Percentiles rank a stretch among this genome's conserved stretches.
phyloP scores from a whole-genome alignment of 2,888 invertebrate species.

The Congeria kusceri region DNA sequence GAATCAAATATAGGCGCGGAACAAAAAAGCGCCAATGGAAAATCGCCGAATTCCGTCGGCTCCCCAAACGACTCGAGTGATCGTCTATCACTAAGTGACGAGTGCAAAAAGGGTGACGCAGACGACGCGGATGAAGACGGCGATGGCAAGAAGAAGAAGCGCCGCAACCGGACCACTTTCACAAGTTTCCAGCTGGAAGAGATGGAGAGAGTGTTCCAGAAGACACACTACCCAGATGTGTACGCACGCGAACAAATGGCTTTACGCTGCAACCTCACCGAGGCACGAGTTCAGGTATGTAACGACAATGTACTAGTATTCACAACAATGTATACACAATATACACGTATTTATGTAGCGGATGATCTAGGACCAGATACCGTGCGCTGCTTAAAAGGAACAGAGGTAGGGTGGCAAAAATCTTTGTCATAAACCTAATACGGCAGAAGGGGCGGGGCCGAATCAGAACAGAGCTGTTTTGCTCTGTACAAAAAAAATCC shows the following conservation, averaged over 20 bases:
- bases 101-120: constrained; percentile 47
- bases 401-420: too few species aligned
- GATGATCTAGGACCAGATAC: too few species aligned
- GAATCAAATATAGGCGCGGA: constrained; percentile 21
- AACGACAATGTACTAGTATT: too few species aligned
- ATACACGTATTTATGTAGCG: too few species aligned
- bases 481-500: too few species aligned
- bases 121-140: constrained; percentile 45
- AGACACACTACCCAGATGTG: constrained; percentile 86
- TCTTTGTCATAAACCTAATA: too few species aligned
- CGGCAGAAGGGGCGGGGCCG: too few species aligned
- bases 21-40: constrained; percentile 30
- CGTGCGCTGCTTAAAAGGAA: too few species aligned
- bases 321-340: too few species aligned
- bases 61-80: constrained; percentile 57
- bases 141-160: constrained; percentile 83
- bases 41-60: constrained; percentile 33
- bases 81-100: constrained; percentile 46
- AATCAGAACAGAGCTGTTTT: too few species aligned
- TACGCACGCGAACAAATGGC: constrained; percentile 85
- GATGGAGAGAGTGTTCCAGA: constrained; percentile 85
- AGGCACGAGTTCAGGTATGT: constrained; percentile 85
- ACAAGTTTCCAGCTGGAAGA: constrained; percentile 85
- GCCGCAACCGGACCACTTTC: constrained; percentile 85
- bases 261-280: constrained; percentile 84